A percentile compares a stretch with the other conserved stretches of the same genome.
Conservation (phyloP, 2,113 vertebrate species). For the Pollimyrus isidori region DNA sequence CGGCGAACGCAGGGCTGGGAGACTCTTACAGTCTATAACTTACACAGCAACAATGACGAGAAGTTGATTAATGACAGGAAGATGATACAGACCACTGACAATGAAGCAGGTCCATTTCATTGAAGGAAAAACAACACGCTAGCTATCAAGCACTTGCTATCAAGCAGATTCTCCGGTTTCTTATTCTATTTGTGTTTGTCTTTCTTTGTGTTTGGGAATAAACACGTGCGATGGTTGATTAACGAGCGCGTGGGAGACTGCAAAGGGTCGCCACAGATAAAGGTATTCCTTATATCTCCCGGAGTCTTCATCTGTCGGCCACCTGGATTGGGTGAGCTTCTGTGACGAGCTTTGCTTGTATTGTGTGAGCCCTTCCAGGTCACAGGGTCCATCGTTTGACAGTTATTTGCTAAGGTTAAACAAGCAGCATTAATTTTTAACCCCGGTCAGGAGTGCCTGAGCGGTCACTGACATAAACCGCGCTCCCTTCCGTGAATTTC, state of each 20-base stretch:
- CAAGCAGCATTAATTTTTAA: slow-evolving; percentile 20
- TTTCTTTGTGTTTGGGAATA: not conserved
- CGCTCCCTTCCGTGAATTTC: not conserved
- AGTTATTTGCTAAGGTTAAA: slow-evolving; percentile 15
- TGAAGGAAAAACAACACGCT: not conserved
- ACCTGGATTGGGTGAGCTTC: not conserved
- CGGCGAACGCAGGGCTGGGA: not conserved
- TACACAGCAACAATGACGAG: not conserved
- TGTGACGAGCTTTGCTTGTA: not conserved
- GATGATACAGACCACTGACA: not conserved
- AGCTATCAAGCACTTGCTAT: not conserved
- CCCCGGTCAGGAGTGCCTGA: not conserved
- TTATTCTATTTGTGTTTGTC: not conserved
- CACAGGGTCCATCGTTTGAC: not conserved
- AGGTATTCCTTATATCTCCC: not conserved
- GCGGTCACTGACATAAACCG: slow-evolving; percentile 10
- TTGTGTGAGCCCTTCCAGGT: not conserved
- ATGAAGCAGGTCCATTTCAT: not conserved
- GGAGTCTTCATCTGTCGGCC: not conserved
- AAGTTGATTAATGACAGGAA: not conserved
- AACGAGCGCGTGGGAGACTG: not conserved
- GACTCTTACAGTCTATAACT: not conserved
- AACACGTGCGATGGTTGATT: not conserved
- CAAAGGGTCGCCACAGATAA: not conserved
- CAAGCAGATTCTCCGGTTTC: not conserved